phyloP scores from a whole-genome alignment of 2,113 vertebrate species.

The Dasyornis broadbenti region DNA sequence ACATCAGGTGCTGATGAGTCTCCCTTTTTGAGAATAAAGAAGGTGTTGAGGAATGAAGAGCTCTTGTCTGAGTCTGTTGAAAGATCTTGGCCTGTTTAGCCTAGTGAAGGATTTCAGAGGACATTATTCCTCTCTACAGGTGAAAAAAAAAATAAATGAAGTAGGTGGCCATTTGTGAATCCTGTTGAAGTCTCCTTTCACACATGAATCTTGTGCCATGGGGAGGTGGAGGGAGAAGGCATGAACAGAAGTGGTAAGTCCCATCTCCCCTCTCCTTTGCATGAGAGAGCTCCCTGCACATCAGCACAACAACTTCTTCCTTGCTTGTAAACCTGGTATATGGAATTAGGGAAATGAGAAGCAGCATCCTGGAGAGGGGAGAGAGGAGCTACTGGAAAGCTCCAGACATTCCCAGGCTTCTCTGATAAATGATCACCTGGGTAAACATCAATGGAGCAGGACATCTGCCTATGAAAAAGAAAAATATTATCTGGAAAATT shows the following conservation, averaged over 20 bases:
- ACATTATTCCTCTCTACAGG: neutral
- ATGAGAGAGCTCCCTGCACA: neutral
- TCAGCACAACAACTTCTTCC: neutral
- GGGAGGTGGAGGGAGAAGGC: neutral
- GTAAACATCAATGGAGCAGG: neutral
- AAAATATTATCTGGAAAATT: neutral
- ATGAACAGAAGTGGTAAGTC: neutral
- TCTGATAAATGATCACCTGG: neutral
- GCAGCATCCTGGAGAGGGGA: neutral
- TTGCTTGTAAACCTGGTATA: neutral
- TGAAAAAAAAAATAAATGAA: neutral
- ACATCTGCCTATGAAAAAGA: neutral
- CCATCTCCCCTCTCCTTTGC: neutral
- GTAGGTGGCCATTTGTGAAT: neutral
- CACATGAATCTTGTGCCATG: fast-evolving
- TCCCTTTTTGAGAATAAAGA: neutral
- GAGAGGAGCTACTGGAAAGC: neutral
- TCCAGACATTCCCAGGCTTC: neutral
- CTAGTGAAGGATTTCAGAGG: neutral
- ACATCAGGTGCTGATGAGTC: neutral
- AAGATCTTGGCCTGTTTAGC: neutral
- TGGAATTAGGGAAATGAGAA: neutral
- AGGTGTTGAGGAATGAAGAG: neutral
- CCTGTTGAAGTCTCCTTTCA: neutral
- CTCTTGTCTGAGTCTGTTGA: neutral